These are phyloP conservation scores for Aplochiton taeniatus DNA, from an alignment of 2,797 vertebrate species.

Conservation along the genomic window DNA sequence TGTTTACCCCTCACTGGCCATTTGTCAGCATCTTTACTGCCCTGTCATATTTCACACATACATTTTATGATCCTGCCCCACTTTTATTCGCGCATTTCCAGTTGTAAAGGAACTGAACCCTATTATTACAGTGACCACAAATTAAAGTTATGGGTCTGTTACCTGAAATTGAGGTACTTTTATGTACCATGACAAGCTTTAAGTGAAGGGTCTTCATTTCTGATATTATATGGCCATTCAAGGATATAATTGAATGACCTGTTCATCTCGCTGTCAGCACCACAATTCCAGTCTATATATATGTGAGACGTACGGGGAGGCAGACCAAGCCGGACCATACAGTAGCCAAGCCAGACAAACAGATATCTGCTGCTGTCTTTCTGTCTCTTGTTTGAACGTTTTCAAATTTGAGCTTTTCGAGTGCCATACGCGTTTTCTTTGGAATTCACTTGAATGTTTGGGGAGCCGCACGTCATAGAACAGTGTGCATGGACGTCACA, in stretches of 20 bases:
- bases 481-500: slow-evolving; percentile 38
- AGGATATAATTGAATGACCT: slow-evolving; percentile 31
- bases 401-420: too few relatives aligned
- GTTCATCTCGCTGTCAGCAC: slow-evolving; percentile 31
- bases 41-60: neutral
- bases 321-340: slow-evolving; percentile 8
- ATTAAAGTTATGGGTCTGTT: slow-evolving; percentile 18
- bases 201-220: slow-evolving; percentile 18
- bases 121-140: slow-evolving; percentile 27
- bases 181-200: slow-evolving; percentile 16
- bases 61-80: neutral
- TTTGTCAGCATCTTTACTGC: slow-evolving; percentile 14
- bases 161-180: neutral
- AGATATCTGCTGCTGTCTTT: slow-evolving; percentile 13
- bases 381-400: too few relatives aligned
- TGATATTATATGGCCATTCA: slow-evolving; percentile 22
- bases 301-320: slow-evolving; percentile 29
- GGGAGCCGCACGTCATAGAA: slow-evolving; percentile 52
- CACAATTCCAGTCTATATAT: slow-evolving; percentile 39
- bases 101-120: slow-evolving; percentile 7
- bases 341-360: slow-evolving; percentile 20
- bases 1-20: slow-evolving; percentile 7
- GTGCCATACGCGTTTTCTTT: too few relatives aligned
- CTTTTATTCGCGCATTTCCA: slow-evolving; percentile 12
- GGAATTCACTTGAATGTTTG: slow-evolving; percentile 39